Evolutionary conservation across 2,113 vertebrate species (phyloP), one percentile per base, ranked within the genome.

Genomic region (Callithrix jacchus): DNA sequence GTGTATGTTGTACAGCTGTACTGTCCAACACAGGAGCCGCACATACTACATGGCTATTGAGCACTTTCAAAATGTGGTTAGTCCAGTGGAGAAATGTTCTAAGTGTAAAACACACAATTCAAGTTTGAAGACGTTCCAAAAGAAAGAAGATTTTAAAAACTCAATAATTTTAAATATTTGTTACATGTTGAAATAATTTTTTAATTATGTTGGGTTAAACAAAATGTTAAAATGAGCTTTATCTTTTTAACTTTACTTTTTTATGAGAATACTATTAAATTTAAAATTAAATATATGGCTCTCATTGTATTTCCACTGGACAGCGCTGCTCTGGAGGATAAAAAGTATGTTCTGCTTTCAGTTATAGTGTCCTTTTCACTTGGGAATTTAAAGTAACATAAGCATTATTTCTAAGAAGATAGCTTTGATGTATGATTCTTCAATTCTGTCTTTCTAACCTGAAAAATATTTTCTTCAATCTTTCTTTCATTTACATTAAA

Each of bases 391-490:
- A 93, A 56, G 82, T 4, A 52, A 95, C 21, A 74, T 74, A n/a
- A 54, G 7, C n/a, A 56, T 25, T 88, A 84, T 25, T 84, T 16
- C 25, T 88, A 91, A 54, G 40, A 76, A 45, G 17, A 79, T 4
- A 92, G 61, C 81, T 87, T 90, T 79, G 64, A 85, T 87, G 16
- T 84, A 9, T 61, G 82, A 70, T 45, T 84, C 45, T 94, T 83
- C 40, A 89, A 32, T 66, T 83, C 58, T 87, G 13, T 83, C 45
- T 90, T 56, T 92, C 58, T 96, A 93, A 94, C 13, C 8, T 96
- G 56, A 74, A 94, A 94, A 90, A 56, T 21, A 18, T 68, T 88
- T 93, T 45, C 35, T 85, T 96, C 16, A 37, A 8, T 47, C 35
- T 88, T 84, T 94, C 66, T 6, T 91, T 54, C 52, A 82, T 92